Evolutionary conservation across 2,888 invertebrate genomes (phyloP).

Genomic region (Leucophenga montana): DNA sequence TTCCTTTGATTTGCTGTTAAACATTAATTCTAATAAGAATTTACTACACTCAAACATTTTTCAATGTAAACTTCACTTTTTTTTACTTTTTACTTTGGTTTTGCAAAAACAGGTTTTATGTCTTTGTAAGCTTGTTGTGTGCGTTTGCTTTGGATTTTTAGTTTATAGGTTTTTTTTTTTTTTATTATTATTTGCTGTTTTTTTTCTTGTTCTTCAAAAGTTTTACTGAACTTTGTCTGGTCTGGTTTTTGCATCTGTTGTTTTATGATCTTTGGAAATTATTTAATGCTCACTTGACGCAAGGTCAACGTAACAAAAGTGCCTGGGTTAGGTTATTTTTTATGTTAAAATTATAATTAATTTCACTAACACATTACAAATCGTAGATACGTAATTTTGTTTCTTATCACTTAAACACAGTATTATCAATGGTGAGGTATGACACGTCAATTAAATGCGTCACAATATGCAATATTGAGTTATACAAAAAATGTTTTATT

Average conservation of each 20-base stretch:
- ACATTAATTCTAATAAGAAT: background rate
- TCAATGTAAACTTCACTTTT: background rate
- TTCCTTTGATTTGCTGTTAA: constrained; percentile 10
- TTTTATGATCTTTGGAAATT: background rate
- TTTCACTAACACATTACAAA: background rate
- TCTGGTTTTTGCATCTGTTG: background rate
- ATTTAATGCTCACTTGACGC: background rate
- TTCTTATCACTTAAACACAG: too few species aligned
- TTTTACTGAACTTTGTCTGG: constrained; percentile 5
- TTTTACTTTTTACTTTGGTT: constrained; percentile 1
- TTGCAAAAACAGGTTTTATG: constrained; percentile 8
- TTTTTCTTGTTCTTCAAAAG: background rate
- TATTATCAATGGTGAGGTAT: background rate
- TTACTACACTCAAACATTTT: constrained; percentile 3
- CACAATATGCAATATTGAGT: background rate
- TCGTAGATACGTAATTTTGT: too few species aligned
- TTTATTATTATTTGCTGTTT: background rate
- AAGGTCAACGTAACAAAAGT: background rate
- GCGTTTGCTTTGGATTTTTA: background rate
- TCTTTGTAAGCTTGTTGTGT: background rate
- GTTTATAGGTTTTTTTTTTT: too few species aligned
- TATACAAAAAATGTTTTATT: background rate
- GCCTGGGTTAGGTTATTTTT: background rate
- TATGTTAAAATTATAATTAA: background rate
- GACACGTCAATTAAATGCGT: background rate